Evolutionary conservation across 2,888 invertebrate species (phyloP).

Genomic region (Caenorhabditis zanzibari): DNA sequence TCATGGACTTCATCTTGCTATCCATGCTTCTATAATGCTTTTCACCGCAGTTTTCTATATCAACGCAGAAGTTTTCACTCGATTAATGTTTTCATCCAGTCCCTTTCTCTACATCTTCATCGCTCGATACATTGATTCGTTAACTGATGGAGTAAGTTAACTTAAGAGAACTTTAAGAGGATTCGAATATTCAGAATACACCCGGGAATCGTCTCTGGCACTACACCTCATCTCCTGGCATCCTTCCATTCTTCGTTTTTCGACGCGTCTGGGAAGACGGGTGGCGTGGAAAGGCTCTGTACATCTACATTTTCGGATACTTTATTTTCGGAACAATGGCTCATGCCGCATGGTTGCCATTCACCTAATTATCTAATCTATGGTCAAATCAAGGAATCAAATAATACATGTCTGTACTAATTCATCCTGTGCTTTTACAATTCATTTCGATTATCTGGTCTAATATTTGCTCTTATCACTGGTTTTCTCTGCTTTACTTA

Average conservation of each 20-base stretch:
- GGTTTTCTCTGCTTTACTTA: constrained; percentile 2
- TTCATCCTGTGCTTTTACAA: background rate
- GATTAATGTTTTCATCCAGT: constrained; percentile 78
- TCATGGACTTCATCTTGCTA: constrained; percentile 69
- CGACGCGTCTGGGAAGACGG: constrained; percentile 51
- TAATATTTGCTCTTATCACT: background rate
- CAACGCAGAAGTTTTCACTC: constrained; percentile 78
- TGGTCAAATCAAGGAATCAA: too few relatives aligned
- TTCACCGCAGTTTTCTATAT: constrained; percentile 73
- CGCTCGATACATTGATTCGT: constrained; percentile 71
- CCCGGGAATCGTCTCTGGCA: constrained; percentile 63
- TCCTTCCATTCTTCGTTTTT: constrained; percentile 49
- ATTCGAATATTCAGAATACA: constrained; percentile 20
- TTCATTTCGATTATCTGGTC: constrained; percentile 2
- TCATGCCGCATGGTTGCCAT: constrained; percentile 80
- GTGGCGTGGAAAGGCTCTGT: constrained; percentile 45
- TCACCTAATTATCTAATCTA: constrained; percentile 66
- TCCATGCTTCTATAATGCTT: constrained; percentile 73
- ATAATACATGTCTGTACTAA: background rate
- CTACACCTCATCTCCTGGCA: constrained; percentile 9
- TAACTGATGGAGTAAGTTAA: constrained; percentile 67
- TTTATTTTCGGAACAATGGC: constrained; percentile 76
- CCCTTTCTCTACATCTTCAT: constrained; percentile 77
- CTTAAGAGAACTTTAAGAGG: background rate
- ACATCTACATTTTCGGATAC: constrained; percentile 76